Evolutionary conservation across 1,140 invertebrate genomes (phyloP), one percentile per base, ranked within the genome.

Genomic region (Dysdera silvatica): DNA sequence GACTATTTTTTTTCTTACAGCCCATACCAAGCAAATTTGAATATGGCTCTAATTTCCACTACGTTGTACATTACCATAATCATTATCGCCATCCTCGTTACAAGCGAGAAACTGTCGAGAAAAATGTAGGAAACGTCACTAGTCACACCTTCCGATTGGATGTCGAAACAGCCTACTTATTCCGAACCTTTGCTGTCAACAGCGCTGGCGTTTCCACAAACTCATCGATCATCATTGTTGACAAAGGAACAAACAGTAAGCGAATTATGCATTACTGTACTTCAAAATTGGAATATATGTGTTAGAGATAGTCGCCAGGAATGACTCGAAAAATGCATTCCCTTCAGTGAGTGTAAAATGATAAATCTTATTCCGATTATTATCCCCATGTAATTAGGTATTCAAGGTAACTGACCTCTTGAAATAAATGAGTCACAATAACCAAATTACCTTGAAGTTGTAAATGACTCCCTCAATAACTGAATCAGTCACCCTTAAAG

Each of bases 241-340:
- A 65, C 18, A 59, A 60, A 37, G 18, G 16, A 8, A 43, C 59
- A 18, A 65, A 59, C 37, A 23, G 56, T 59, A 31, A 56, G 61
- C n/a, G n/a, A n/a, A n/a, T n/a, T n/a, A n/a, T n/a, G n/a, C n/a
- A n/a, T n/a, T n/a, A n/a, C n/a, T n/a, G n/a, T n/a, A n/a, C n/a
- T n/a, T n/a, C n/a, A n/a, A n/a, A n/a, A n/a, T n/a, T n/a, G n/a
- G n/a, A n/a, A n/a, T n/a, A n/a, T n/a, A n/a, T n/a, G n/a, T n/a
- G n/a, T n/a, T n/a, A n/a, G n/a, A n/a, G n/a, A n/a, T n/a, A n/a
- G n/a, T n/a, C n/a, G n/a, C n/a, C n/a, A n/a, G n/a, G n/a, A n/a
- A n/a, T n/a, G n/a, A n/a, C n/a, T n/a, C n/a, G n/a, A n/a, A n/a
- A n/a, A n/a, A n/a, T n/a, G n/a, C n/a, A n/a, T n/a, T n/a, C n/a